Conservation (phyloP, 2,797 vertebrate genomes). For the Acridotheres tristis region DNA sequence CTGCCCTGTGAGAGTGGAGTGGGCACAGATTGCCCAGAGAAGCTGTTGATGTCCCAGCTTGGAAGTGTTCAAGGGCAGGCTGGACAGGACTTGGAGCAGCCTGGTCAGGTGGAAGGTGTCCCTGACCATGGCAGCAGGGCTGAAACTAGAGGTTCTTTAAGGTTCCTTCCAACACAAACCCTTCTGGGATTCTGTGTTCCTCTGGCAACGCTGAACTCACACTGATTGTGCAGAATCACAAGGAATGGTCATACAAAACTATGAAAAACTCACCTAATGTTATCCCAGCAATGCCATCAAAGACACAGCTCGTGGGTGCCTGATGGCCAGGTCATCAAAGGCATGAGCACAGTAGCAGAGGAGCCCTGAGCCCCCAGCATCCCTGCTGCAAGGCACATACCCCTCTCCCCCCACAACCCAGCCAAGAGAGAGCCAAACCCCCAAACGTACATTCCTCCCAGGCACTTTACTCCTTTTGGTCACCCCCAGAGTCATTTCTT, state of each 20-base stretch:
- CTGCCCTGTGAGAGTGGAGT: neutral
- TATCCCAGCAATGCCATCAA: too few species aligned
- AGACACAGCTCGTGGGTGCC: neutral
- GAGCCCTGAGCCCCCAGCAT: neutral
- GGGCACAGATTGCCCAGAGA: neutral
- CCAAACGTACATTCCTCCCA: rapidly evolving
- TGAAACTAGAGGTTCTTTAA: neutral
- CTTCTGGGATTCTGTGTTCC: neutral
- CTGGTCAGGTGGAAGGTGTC: neutral
- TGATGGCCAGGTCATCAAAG: rapidly evolving
- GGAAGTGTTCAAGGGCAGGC: neutral
- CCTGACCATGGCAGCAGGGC: neutral
- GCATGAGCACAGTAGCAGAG: neutral
- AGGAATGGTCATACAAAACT: neutral
- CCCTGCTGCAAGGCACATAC: neutral
- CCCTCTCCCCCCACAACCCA: neutral
- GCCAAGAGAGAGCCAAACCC: neutral
- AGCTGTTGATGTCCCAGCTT: neutral
- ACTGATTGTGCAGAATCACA: neutral
- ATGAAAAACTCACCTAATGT: neutral
- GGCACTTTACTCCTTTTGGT: neutral
- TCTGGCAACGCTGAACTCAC: neutral
- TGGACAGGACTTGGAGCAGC: neutral
- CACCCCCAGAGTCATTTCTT: neutral
- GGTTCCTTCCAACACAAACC: neutral